phyloP scores from a whole-genome alignment of 1,140 invertebrate species.

The Bombus turneri region DNA sequence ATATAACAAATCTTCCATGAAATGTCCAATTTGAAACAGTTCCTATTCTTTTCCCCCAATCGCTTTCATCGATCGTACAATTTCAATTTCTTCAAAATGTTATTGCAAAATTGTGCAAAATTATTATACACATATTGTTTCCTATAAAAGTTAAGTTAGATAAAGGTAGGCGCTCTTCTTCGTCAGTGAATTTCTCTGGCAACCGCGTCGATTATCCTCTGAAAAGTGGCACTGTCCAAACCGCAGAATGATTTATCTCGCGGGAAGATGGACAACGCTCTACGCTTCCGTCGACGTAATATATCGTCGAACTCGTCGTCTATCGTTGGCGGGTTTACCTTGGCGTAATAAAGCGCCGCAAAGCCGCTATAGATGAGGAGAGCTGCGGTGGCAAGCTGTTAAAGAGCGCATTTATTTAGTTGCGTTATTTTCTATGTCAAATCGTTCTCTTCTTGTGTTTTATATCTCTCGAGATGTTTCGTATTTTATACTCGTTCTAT shows the following conservation, averaged over 20 bases:
- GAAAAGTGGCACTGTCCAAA: conserved; percentile 74
- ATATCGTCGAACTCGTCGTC: conserved; percentile 88
- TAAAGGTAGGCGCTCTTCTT: neutral
- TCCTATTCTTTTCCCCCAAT: neutral
- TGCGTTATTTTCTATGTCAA: neutral
- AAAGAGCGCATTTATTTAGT: neutral
- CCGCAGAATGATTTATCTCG: conserved; percentile 66
- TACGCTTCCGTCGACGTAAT: conserved; percentile 66
- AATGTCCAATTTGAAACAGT: neutral
- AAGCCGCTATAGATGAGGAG: conserved; percentile 91
- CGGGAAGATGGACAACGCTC: conserved; percentile 29
- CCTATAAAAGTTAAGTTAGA: neutral
- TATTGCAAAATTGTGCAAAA: neutral
- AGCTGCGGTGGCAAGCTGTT: conserved; percentile 88
- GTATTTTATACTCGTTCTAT: no score
- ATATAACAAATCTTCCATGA: neutral
- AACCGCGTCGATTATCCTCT: conserved; percentile 80
- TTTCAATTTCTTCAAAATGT: neutral
- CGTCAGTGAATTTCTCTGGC: conserved; percentile 48
- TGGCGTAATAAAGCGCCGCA: conserved; percentile 92
- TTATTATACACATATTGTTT: neutral
- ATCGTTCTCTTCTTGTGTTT: no score
- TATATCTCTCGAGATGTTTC: neutral
- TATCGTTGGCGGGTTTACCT: conserved; percentile 89
- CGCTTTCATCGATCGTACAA: neutral